These are phyloP conservation scores for Temnothorax nylanderi DNA, from an alignment of 1,140 invertebrate species.

Conservation along the genomic window DNA sequence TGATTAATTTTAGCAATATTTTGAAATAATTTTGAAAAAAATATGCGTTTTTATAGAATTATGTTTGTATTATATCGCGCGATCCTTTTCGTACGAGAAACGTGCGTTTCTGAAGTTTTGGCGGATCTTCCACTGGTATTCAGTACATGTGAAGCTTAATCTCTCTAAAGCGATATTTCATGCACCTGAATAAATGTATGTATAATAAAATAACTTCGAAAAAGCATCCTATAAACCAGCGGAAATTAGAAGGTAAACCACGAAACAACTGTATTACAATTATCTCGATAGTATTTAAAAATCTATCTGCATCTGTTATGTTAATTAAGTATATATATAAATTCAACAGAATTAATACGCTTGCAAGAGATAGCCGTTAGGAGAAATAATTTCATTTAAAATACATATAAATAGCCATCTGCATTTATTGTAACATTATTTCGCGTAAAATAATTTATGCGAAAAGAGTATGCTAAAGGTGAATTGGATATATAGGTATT, in stretches of 20 bases:
- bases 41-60: background rate
- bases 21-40: background rate
- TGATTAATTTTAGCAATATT: background rate
- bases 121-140: background rate
- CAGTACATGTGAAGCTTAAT: background rate
- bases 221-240: background rate
- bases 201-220: background rate
- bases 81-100: background rate
- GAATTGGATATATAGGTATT: background rate
- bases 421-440: background rate
- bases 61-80: background rate
- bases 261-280: background rate
- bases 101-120: background rate
- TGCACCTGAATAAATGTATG: background rate
- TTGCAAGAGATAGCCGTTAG: background rate
- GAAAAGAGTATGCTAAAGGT: background rate
- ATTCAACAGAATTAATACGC: background rate
- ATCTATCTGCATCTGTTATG: background rate
- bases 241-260: slow-evolving; percentile 7
- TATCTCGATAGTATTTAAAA: background rate
- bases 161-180: background rate
- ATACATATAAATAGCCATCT: background rate
- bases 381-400: background rate
- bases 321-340: background rate
- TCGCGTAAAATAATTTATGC: background rate